Percentiles rank a stretch among this genome's conserved stretches.
These are phyloP conservation scores for Polyodon spathula DNA, from an alignment of 2,113 vertebrate genomes.

Conservation along the genomic window DNA sequence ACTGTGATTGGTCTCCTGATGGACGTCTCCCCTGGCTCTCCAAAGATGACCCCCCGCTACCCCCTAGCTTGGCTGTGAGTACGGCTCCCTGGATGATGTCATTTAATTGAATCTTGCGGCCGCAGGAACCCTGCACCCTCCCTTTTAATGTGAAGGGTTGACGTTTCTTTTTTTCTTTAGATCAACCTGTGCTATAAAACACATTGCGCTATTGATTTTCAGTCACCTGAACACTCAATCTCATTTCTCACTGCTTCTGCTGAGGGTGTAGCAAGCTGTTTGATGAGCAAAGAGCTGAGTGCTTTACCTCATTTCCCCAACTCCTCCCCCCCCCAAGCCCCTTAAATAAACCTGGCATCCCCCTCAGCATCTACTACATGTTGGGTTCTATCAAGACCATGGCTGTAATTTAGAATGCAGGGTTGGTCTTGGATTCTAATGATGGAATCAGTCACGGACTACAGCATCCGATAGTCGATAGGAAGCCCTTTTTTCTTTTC, in stretches of 20 bases:
- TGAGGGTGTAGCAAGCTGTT: background rate
- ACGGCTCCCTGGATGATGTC: too few species aligned
- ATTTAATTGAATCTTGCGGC: too few species aligned
- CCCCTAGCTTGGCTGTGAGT: background rate
- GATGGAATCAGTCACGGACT: too few species aligned
- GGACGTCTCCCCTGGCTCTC: background rate
- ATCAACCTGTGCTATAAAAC: constrained; percentile 11
- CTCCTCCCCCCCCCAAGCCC: background rate
- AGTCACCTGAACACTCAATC: constrained; percentile 5
- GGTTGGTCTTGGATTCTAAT: too few species aligned
- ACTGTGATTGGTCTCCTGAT: constrained; percentile 1
- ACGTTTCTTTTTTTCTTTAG: constrained; percentile 4
- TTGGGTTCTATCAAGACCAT: too few species aligned
- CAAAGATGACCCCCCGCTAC: background rate
- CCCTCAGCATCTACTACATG: too few species aligned
- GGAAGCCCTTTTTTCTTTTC: too few species aligned
- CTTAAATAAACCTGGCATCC: background rate
- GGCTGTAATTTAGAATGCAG: too few species aligned
- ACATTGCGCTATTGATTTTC: constrained; percentile 18
- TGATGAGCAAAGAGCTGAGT: background rate
- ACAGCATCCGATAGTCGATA: too few species aligned
- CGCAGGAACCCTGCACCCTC: too few species aligned
- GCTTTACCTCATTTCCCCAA: background rate
- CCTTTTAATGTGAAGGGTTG: too few species aligned
- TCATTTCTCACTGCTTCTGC: constrained; percentile 6